A percentile compares a stretch with the other conserved stretches of the same genome.
phyloP scores from a whole-genome alignment of 2,113 vertebrate species.

The Dipodomys spectabilis region DNA sequence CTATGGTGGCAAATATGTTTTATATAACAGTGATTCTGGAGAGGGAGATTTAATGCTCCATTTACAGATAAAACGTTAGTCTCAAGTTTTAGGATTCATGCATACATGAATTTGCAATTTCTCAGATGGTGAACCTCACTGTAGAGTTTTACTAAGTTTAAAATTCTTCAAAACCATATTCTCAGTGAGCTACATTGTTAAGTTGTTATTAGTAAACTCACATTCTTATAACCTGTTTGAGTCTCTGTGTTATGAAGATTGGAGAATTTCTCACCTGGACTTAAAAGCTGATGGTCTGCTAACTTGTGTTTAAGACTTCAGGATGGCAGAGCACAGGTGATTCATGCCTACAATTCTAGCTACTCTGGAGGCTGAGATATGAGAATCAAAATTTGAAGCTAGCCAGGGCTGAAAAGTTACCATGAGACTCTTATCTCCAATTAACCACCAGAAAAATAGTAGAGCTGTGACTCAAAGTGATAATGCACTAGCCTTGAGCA shows the following conservation, averaged over 20 bases:
- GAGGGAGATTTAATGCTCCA: background rate
- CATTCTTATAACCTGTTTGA: background rate
- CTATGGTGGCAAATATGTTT: background rate
- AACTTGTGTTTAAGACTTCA: slow-evolving; percentile 53
- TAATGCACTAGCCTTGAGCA: too few species aligned
- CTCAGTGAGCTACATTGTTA: background rate
- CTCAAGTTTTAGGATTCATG: background rate
- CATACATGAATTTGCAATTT: background rate
- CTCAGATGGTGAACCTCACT: slow-evolving; percentile 8
- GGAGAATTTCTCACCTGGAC: slow-evolving; percentile 49
- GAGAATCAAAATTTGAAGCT: too few species aligned
- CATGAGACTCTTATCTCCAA: too few species aligned
- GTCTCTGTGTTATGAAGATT: slow-evolving; percentile 64
- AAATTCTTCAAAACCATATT: background rate
- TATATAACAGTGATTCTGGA: background rate
- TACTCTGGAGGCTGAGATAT: too few species aligned
- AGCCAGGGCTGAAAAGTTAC: too few species aligned
- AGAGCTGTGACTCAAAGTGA: too few species aligned
- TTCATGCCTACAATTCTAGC: background rate
- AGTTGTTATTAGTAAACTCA: slow-evolving; percentile 66
- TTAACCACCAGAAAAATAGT: too few species aligned
- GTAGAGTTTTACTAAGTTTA: slow-evolving; percentile 31
- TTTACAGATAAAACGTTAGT: background rate
- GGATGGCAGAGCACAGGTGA: too few species aligned
- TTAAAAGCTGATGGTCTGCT: slow-evolving; percentile 63